Conservation (phyloP, 2,888 invertebrate genomes). For the Autographa pulchrina region DNA sequence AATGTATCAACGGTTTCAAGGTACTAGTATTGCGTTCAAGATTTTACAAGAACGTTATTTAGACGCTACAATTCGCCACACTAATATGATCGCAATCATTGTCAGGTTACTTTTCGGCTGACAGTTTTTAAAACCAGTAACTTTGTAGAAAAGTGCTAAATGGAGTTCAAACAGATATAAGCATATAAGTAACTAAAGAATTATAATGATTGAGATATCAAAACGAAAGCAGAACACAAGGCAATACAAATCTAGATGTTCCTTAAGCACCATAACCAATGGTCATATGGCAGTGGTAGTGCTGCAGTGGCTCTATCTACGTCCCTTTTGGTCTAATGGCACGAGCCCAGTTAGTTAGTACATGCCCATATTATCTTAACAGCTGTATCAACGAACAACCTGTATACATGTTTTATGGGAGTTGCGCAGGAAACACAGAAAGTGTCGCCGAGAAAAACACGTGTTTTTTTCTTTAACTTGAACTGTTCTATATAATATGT, state of each 20-base stretch:
- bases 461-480: constrained; percentile 7
- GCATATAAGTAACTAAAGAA: no score
- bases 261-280: neutral
- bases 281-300: constrained; percentile 13
- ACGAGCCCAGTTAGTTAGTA: constrained; percentile 44
- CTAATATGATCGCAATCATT: no score
- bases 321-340: constrained; percentile 48
- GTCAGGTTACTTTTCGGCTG: no score
- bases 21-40: neutral
- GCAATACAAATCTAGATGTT: neutral
- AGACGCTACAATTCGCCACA: no score
- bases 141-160: no score
- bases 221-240: neutral
- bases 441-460: neutral
- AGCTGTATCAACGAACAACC: constrained; percentile 48
- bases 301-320: constrained; percentile 22
- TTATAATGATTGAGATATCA: neutral
- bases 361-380: constrained; percentile 53
- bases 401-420: constrained; percentile 32
- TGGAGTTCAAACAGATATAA: no score
- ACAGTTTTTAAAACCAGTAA: no score
- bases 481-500: no score
- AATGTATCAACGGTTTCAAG: constrained; percentile 38
- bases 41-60: no score
- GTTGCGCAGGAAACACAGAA: constrained; percentile 18